Evolutionary conservation across 2,113 vertebrate genomes (phyloP).

Genomic region (Astur gentilis): DNA sequence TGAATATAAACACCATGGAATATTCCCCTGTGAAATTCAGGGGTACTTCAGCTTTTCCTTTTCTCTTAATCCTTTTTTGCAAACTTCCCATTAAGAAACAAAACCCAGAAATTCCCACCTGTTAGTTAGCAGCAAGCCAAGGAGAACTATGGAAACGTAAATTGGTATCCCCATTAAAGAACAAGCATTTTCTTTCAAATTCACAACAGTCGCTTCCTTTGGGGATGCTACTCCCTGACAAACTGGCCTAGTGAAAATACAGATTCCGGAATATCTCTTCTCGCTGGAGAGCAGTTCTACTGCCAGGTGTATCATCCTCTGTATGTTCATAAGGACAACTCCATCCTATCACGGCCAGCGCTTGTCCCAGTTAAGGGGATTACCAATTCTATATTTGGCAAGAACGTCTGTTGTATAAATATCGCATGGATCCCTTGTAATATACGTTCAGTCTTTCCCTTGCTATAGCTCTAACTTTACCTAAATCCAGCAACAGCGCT

Average conservation of each 20-base stretch:
- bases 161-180: neutral
- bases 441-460: neutral
- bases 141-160: neutral
- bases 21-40: neutral
- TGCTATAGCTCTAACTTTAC: neutral
- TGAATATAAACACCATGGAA: neutral
- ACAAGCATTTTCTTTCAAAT: neutral
- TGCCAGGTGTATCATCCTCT: no score
- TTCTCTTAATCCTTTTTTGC: neutral
- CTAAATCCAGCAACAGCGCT: neutral
- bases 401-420: neutral
- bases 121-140: neutral
- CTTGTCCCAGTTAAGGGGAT: neutral
- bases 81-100: neutral
- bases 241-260: neutral
- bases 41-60: neutral
- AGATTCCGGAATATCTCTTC: neutral
- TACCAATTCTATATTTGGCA: neutral
- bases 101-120: neutral
- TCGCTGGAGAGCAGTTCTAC: neutral
- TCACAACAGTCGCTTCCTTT: neutral
- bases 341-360: neutral
- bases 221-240: neutral
- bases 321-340: neutral
- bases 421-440: neutral